Evolutionary conservation across 1,140 invertebrate species (phyloP).

Genomic region (Calycopis cecrops): DNA sequence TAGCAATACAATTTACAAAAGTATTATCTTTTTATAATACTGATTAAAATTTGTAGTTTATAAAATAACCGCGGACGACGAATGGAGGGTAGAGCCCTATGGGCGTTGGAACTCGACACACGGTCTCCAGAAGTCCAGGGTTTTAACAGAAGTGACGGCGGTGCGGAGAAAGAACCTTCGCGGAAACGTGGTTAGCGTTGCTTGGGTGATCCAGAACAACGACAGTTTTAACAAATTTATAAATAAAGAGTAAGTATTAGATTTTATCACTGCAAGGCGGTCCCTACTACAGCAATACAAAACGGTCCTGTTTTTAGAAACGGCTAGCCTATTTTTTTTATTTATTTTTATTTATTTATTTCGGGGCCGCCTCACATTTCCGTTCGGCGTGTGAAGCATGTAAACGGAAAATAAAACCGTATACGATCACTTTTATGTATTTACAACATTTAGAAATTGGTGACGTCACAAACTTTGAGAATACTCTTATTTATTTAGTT

Average conservation of each 20-base stretch:
- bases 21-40: no score
- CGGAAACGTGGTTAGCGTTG: background rate
- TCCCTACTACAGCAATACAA: no score
- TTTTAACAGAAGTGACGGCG: background rate
- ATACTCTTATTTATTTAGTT: no score
- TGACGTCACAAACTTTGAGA: no score
- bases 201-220: slow-evolving; percentile 2
- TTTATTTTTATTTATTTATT: no score
- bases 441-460: no score
- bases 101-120: background rate
- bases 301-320: background rate
- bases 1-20: no score
- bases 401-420: no score
- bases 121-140: background rate
- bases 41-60: background rate
- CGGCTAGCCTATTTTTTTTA: no score
- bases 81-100: background rate
- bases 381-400: no score
- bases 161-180: background rate
- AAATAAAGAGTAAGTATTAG: background rate
- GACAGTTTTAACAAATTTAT: background rate
- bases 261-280: background rate
- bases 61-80: background rate
- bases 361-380: no score
- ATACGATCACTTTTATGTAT: no score